Evolutionary conservation across 2,797 vertebrate species (phyloP).

Genomic region (Enteromius fasciolatus): DNA sequence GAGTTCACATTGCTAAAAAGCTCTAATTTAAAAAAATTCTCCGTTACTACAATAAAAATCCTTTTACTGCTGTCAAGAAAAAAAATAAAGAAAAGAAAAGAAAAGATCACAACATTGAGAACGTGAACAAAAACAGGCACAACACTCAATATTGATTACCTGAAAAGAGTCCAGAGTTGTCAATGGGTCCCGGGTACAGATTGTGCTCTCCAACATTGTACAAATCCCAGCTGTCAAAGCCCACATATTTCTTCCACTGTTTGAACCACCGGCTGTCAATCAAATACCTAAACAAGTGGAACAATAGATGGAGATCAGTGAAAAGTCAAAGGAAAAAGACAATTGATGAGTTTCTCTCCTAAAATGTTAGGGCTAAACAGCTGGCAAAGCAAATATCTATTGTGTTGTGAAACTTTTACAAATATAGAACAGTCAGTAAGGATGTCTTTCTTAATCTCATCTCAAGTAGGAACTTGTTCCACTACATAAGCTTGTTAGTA

Average conservation of each 20-base stretch:
- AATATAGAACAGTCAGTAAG: conserved; percentile 66
- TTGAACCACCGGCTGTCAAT: conserved; percentile 97
- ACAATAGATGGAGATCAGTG: conserved; percentile 6
- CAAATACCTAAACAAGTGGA: conserved; percentile 84
- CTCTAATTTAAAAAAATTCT: background rate
- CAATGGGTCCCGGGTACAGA: conserved; percentile 91
- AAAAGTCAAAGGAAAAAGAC: background rate
- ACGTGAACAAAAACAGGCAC: background rate
- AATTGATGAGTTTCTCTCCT: background rate
- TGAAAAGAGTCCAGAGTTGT: conserved; percentile 94
- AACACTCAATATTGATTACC: conserved; percentile 73
- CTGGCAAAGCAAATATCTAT: conserved; percentile 53
- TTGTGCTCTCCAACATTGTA: conserved; percentile 88
- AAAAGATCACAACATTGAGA: background rate
- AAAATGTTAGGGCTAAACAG: conserved; percentile 7
- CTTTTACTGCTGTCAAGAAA: background rate
- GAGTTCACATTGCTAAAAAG: background rate
- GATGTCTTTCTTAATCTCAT: conserved; percentile 71
- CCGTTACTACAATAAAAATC: background rate
- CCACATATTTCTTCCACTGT: conserved; percentile 98
- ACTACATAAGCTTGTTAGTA: conserved; percentile 67
- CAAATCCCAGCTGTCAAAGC: conserved; percentile 96
- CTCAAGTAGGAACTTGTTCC: conserved; percentile 65
- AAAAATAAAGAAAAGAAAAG: too few species aligned
- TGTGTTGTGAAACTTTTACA: conserved; percentile 48